Evolutionary conservation across 2,113 vertebrate genomes (phyloP).

Genomic region (Esox niger): DNA sequence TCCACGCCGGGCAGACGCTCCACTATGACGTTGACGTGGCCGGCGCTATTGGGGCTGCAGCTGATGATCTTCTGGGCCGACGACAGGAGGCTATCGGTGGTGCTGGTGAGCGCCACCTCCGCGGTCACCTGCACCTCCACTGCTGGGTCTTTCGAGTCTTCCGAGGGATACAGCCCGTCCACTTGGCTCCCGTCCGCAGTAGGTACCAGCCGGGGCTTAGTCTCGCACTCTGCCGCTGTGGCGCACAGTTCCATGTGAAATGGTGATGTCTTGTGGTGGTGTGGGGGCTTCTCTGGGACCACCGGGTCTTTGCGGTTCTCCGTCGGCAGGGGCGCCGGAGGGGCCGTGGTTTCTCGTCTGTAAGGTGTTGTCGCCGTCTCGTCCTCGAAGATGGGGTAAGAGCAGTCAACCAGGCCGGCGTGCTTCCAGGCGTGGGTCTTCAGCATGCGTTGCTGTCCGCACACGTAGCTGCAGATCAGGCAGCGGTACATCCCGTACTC

Average conservation of each 20-base stretch:
- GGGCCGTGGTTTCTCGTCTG: constrained; percentile 55
- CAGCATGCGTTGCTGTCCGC: constrained; percentile 93
- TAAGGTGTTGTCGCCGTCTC: constrained; percentile 70
- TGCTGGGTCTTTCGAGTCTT: constrained; percentile 70
- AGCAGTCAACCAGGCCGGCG: constrained; percentile 91
- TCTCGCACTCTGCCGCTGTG: constrained; percentile 55
- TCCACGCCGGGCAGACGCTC: constrained; percentile 90
- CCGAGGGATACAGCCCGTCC: constrained; percentile 57
- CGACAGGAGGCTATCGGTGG: constrained; percentile 85
- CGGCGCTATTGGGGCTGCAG: constrained; percentile 86
- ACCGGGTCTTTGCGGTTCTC: constrained; percentile 81
- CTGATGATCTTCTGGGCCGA: constrained; percentile 97
- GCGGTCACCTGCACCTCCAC: constrained; percentile 77
- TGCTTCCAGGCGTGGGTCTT: constrained; percentile 99
- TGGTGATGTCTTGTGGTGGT: constrained; percentile 62
- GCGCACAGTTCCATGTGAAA: constrained; percentile 82
- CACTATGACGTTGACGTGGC: constrained; percentile 96
- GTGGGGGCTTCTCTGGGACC: constrained; percentile 59
- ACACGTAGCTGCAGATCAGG: constrained; percentile 96
- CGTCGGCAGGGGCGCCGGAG: constrained; percentile 33
- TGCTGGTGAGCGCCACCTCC: constrained; percentile 66
- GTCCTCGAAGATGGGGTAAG: constrained; percentile 95
- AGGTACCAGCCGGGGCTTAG: constrained; percentile 33
- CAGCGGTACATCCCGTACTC: constrained; percentile 93
- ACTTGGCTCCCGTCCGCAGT: constrained; percentile 55